Evolutionary conservation across 2,113 vertebrate genomes (phyloP).

Genomic region (Puntigrus tetrazona): DNA sequence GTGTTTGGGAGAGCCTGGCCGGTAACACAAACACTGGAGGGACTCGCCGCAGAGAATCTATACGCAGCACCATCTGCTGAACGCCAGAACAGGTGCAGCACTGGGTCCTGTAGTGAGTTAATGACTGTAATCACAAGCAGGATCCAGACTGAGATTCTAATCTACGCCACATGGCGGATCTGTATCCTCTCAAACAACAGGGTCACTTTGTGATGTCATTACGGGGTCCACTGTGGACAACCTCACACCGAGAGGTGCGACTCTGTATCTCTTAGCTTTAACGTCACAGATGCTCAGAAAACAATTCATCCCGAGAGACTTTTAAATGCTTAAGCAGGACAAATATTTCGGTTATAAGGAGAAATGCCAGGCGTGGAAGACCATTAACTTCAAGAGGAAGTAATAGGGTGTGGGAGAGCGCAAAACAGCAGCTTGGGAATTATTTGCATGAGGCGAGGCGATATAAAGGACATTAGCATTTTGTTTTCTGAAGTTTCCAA

Average conservation of each 20-base stretch:
- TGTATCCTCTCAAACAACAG: slow-evolving; percentile 1
- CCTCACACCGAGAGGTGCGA: background rate
- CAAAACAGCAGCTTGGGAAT: background rate
- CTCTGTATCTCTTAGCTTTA: background rate
- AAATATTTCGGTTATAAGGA: slow-evolving; percentile 16
- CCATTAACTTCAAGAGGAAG: background rate
- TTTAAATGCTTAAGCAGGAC: slow-evolving; percentile 15
- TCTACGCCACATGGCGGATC: slow-evolving; percentile 21
- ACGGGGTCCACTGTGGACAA: background rate
- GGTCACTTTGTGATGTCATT: slow-evolving; percentile 32
- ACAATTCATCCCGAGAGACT: slow-evolving; percentile 8
- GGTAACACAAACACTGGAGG: slow-evolving; percentile 23
- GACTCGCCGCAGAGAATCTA: slow-evolving; percentile 38
- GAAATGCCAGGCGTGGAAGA: background rate
- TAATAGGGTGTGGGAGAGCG: background rate
- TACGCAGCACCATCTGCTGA: slow-evolving; percentile 56
- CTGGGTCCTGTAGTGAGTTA: slow-evolving; percentile 60
- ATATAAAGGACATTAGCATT: slow-evolving; percentile 43
- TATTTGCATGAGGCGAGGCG: slow-evolving; percentile 38
- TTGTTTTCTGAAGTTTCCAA: slow-evolving; percentile 32
- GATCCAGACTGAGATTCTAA: slow-evolving; percentile 39
- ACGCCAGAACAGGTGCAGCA: slow-evolving; percentile 59
- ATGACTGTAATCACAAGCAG: slow-evolving; percentile 66
- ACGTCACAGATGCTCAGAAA: slow-evolving; percentile 16
- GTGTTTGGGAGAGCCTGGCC: slow-evolving; percentile 28